Evolutionary conservation across 2,797 vertebrate species (phyloP).

Genomic region (Podargus strigoides): DNA sequence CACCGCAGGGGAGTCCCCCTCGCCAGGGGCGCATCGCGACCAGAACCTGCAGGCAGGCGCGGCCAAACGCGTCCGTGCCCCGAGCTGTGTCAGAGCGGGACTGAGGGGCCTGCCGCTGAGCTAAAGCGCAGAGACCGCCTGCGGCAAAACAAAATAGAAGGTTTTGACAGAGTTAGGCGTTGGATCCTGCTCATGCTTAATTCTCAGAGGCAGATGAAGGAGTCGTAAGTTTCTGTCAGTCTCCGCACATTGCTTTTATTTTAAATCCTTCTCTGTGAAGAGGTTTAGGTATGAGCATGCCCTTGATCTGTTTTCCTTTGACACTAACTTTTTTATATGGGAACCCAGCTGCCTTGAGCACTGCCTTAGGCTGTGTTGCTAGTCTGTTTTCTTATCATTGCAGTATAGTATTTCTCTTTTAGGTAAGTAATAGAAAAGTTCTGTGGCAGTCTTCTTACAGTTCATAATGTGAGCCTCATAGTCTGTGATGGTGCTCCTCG

Average conservation of each 20-base stretch:
- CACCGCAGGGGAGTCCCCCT: no score
- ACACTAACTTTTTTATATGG: accelerated
- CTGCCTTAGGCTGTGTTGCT: no score
- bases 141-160: no score
- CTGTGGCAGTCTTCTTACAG: no score
- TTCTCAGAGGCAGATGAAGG: background rate
- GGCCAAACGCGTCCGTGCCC: background rate
- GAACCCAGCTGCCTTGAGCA: background rate
- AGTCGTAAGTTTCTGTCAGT: accelerated
- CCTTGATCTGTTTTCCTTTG: no score
- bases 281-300: accelerated
- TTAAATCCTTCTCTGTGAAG: background rate
- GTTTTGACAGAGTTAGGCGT: accelerated
- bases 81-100: accelerated
- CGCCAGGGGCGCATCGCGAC: background rate
- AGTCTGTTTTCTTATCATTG: accelerated
- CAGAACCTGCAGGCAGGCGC: background rate
- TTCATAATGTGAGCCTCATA: accelerated
- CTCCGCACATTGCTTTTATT: background rate
- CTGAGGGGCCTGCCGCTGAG: accelerated
- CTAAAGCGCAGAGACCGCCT: accelerated
- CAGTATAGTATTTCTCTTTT: accelerated
- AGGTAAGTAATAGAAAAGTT: no score
- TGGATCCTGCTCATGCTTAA: accelerated
- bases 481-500: background rate